phyloP scores from a whole-genome alignment of 2,113 vertebrate species.

The Ramphastos sulfuratus region DNA sequence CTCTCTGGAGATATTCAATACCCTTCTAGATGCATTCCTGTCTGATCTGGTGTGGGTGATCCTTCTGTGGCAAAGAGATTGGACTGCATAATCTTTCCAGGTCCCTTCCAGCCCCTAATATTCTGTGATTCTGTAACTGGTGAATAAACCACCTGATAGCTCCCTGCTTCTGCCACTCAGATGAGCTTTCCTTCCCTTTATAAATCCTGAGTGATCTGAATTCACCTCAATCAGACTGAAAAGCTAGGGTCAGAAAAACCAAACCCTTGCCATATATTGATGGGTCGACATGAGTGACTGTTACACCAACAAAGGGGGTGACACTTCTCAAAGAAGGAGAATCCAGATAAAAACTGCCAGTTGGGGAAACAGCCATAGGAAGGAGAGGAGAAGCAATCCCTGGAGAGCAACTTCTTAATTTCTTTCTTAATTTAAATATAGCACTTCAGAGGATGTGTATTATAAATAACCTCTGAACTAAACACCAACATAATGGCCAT shows the following conservation, averaged over 20 bases:
- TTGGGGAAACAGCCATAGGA: not conserved
- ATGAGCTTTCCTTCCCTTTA: not conserved
- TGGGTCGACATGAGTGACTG: not conserved
- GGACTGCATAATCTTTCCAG: too few relatives aligned
- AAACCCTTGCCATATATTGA: not conserved
- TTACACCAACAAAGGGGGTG: not conserved
- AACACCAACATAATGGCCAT: not conserved
- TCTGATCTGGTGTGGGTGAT: too few relatives aligned
- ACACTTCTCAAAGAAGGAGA: not conserved
- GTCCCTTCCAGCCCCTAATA: too few relatives aligned
- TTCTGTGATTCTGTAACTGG: not conserved
- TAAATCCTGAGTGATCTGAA: not conserved
- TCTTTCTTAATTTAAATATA: not conserved
- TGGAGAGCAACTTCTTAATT: not conserved
- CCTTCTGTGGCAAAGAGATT: too few relatives aligned
- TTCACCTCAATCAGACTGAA: not conserved
- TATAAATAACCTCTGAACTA: not conserved
- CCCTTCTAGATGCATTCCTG: too few relatives aligned
- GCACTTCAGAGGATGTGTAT: not conserved
- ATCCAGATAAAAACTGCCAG: not conserved
- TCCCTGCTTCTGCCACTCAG: not conserved
- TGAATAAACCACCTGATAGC: accelerated
- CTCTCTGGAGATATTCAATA: too few relatives aligned
- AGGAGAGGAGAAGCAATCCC: not conserved
- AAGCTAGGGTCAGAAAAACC: not conserved